Evolutionary conservation across 2,888 invertebrate genomes (phyloP), one percentile per base, ranked within the genome.

Genomic region (Polylopha cassiicola): DNA sequence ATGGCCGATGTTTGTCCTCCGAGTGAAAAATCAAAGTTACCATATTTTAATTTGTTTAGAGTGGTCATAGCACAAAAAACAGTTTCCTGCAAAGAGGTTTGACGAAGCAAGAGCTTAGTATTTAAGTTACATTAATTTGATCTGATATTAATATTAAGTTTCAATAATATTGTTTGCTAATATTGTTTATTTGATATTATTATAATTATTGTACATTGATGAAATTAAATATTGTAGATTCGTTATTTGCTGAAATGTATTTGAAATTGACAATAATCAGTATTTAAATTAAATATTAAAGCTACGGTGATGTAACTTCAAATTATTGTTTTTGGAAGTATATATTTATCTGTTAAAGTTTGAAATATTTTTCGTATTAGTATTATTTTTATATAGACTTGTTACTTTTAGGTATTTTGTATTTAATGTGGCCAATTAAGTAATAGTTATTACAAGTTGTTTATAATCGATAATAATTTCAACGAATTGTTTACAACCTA

Each of bases 231-330:
- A 47, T 56, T 56, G 53, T 57, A 55, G 47, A 47, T 53, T 48
- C 53, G 57, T 59, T 56, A 49, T 55, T 52, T 52, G 27, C 42
- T 37, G 47, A 62, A 64, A 68, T 65, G 74, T 78, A 74, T 75
- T 78, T 61, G 62, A 73, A 78, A 70, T 78, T 69, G 84, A 84
- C 82, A 84, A 82, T 82, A 84, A 81, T 69, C 81, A 82, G 81
- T 84, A 82, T 82, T 84, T 80, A 79, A 75, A 76, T 73, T 74
- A 73, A 67, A 61, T 47, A 46, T 51, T 52, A 51, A 52, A 49
- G 44, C 45, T 56, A 58, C 52, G 58, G 63, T 65, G 60, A 61
- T 58, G 53, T 58, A 60, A 55, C 60, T 55, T 62, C 55, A 64
- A 72, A 70, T 72, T 73, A 70, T 78, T 82, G 70, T 68, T 79